These are phyloP conservation scores for Tigriopus japonicus DNA, from an alignment of 1,140 invertebrate species.

Conservation along the genomic window DNA sequence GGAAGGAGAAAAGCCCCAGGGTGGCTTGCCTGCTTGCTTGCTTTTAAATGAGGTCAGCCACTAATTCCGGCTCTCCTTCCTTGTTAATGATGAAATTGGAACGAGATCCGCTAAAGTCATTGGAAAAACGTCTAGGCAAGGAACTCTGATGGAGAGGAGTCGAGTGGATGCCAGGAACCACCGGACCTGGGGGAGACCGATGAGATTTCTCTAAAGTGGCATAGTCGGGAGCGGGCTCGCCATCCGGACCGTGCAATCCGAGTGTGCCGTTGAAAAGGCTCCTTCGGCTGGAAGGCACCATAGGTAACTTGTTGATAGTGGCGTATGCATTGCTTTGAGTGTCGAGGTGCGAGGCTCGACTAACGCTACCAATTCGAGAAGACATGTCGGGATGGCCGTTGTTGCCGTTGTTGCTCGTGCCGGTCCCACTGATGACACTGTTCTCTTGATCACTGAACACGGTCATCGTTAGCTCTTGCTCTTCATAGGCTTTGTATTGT, in stretches of 20 bases:
- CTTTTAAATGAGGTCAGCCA: slow-evolving; percentile 4
- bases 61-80: slow-evolving; percentile 8
- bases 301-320: slow-evolving; percentile 51
- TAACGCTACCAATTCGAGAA: slow-evolving; percentile 11
- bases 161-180: slow-evolving; percentile 11
- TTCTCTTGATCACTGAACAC: slow-evolving; percentile 60
- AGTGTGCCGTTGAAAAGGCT: neutral
- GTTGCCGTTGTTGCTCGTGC: slow-evolving; percentile 8
- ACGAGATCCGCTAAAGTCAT: neutral
- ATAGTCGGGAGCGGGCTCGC: slow-evolving; percentile 8
- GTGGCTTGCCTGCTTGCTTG: too few relatives aligned
- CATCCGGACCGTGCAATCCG: neutral
- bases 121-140: neutral
- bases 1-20: neutral
- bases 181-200: slow-evolving; percentile 5
- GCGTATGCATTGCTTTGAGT: slow-evolving; percentile 50
- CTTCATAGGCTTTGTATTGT: slow-evolving; percentile 53
- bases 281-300: slow-evolving; percentile 26
- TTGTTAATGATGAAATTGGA: slow-evolving; percentile 8
- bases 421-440: slow-evolving; percentile 28
- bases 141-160: neutral
- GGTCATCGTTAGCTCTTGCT: slow-evolving; percentile 80
- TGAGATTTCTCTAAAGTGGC: slow-evolving; percentile 8
- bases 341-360: slow-evolving; percentile 15
- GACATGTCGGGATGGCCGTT: neutral